Evolutionary conservation across 2,888 invertebrate species (phyloP).

Genomic region (Caenorhabditis parvicauda): DNA sequence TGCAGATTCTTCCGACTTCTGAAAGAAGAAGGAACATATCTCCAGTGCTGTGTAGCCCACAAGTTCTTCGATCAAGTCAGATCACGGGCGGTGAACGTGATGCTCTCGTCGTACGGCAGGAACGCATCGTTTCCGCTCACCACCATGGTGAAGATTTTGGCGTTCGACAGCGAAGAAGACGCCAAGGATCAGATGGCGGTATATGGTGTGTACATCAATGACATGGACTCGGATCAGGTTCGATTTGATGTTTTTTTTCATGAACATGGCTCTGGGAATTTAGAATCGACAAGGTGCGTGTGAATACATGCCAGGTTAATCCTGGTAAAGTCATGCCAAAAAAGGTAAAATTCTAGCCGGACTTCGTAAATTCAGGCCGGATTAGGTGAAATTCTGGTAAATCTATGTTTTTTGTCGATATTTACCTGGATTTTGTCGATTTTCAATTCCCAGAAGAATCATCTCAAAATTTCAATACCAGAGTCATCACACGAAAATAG

Average conservation of each 20-base stretch:
- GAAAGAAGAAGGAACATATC: constrained; percentile 35
- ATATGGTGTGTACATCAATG: constrained; percentile 17
- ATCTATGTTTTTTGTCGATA: too few relatives aligned
- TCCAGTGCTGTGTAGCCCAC: constrained; percentile 52
- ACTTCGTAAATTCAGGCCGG: too few relatives aligned
- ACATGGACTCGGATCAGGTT: constrained; percentile 3
- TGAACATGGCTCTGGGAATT: neutral
- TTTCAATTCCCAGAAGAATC: too few relatives aligned
- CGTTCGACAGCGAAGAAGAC: constrained; percentile 36
- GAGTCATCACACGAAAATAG: too few relatives aligned
- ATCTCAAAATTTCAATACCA: too few relatives aligned
- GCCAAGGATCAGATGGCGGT: constrained; percentile 12
- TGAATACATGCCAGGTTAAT: too few relatives aligned
- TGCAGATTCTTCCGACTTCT: constrained; percentile 49
- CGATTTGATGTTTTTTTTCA: too few relatives aligned
- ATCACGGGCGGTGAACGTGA: constrained; percentile 16
- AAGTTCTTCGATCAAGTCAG: constrained; percentile 43
- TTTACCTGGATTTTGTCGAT: too few relatives aligned
- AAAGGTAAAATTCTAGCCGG: too few relatives aligned
- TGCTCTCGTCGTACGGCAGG: constrained; percentile 23
- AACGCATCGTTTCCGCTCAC: constrained; percentile 23
- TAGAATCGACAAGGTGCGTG: too few relatives aligned
- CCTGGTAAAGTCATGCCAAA: too few relatives aligned
- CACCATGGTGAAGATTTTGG: constrained; percentile 26
- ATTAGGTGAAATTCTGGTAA: too few relatives aligned